Evolutionary conservation across 2,888 invertebrate genomes (phyloP), one percentile per base, ranked within the genome.

Genomic region (Balanococcus diminutus): DNA sequence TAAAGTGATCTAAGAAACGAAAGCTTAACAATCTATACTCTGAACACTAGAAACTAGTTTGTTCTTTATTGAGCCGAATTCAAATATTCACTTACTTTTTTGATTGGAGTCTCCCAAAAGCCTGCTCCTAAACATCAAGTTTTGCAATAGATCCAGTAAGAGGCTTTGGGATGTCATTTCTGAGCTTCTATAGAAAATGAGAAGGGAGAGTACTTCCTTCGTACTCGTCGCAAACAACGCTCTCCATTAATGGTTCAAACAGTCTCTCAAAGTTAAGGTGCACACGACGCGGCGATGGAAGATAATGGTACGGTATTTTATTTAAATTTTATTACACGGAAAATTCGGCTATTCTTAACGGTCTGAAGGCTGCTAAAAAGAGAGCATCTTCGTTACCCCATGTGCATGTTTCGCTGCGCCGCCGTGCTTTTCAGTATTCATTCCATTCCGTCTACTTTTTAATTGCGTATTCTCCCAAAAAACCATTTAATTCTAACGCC

Each of bases 301-400:
- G 6, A 56, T 19, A 22, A 56, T 22, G 9, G 56, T 14, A n/a
- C 14, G 56, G 56, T 22, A 56, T 56, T 56, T 19, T 56, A 56
- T 56, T 56, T 56, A 56, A 22, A 56, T 56, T 56, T 56, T 56
- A 56, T 56, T 56, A 56, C 56, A 56, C 56, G 56, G 56, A 56
- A 56, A 56, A 56, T 56, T 56, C 56, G 56, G 56, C 56, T 56
- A 56, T 56, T 56, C 56, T 56, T 56, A 56, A 56, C 56, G 19
- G 56, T 22, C 22, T 56, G 51, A 56, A 56, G 56, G 22, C 22
- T 22, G 11, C 56, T 56, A 56, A 56, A 36, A 56, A 56, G 56
- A 56, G 56, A n/a, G n/a, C n/a, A n/a, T 56, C 22, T 56, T 56
- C 56, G 11, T 56, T 56, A 22, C 56, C 22, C 56, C 22, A 22